Conservation (phyloP, 1,140 invertebrate genomes). For the Hylaeus volcanicus region DNA sequence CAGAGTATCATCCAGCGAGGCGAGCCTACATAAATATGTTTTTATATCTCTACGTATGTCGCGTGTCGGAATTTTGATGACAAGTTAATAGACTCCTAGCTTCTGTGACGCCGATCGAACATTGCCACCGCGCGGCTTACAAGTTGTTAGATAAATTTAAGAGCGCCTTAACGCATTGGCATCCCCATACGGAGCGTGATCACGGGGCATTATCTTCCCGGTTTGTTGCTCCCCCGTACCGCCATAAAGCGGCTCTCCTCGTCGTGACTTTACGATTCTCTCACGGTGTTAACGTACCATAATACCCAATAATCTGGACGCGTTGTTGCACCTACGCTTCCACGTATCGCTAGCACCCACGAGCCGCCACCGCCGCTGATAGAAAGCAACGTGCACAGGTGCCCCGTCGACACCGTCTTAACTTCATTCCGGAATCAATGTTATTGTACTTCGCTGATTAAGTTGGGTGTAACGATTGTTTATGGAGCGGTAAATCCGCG, state of each 20-base stretch:
- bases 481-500: constrained; percentile 26
- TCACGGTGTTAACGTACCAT: constrained; percentile 38
- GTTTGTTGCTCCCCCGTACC: constrained; percentile 11
- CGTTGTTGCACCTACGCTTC: constrained; percentile 41
- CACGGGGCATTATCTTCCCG: constrained; percentile 52
- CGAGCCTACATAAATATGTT: constrained; percentile 43
- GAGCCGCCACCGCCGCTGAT: neutral
- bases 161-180: constrained; percentile 43
- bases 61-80: constrained; percentile 43
- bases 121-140: constrained; percentile 1
- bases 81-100: constrained; percentile 56
- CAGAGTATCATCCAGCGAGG: neutral
- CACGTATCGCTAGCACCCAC: neutral
- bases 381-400: constrained; percentile 28
- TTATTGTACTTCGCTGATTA: neutral
- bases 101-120: constrained; percentile 5
- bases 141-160: constrained; percentile 37
- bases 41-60: constrained; percentile 30
- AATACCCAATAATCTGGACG: constrained; percentile 54
- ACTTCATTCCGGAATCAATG: constrained; percentile 32
- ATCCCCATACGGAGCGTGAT: constrained; percentile 44
- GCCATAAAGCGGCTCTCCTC: constrained; percentile 48
- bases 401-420: constrained; percentile 3
- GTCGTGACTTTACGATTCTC: constrained; percentile 45
- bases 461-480: constrained; percentile 17